Evolutionary conservation across 2,888 invertebrate species (phyloP).

Genomic region (Halocaridina rubra): DNA sequence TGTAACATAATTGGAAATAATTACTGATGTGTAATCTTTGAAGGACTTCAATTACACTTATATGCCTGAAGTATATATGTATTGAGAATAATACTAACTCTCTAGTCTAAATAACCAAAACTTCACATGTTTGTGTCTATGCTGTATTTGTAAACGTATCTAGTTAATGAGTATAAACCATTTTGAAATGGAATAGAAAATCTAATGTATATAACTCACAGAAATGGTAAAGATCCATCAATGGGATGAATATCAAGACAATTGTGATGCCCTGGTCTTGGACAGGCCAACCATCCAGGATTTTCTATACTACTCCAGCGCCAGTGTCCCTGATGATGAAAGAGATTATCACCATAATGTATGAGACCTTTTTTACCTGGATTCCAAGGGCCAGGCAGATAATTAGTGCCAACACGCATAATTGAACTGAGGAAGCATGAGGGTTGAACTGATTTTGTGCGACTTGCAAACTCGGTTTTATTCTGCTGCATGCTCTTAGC

Average conservation of each 20-base stretch:
- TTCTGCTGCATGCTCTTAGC: background rate
- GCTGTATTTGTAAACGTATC: too few relatives aligned
- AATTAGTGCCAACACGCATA: slow-evolving; percentile 33
- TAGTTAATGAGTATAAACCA: too few relatives aligned
- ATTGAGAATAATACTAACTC: too few relatives aligned
- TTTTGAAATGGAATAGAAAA: too few relatives aligned
- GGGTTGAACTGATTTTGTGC: background rate
- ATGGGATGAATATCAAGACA: slow-evolving; percentile 58
- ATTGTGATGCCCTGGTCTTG: slow-evolving; percentile 45
- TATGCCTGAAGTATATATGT: too few relatives aligned
- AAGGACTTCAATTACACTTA: too few relatives aligned
- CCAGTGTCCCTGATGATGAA: slow-evolving; percentile 55
- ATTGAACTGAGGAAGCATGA: slow-evolving; percentile 34
- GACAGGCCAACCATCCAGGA: slow-evolving; percentile 39
- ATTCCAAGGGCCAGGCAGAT: slow-evolving; percentile 51
- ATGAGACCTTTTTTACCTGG: slow-evolving; percentile 36
- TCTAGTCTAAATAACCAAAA: too few relatives aligned
- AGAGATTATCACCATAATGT: slow-evolving; percentile 43
- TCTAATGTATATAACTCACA: background rate
- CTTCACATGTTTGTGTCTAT: background rate
- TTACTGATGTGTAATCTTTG: too few relatives aligned
- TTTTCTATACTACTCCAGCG: slow-evolving; percentile 23
- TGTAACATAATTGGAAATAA: too few relatives aligned
- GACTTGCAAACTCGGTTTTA: background rate
- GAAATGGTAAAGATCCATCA: slow-evolving; percentile 55